A percentile compares a stretch with the other conserved stretches of the same genome.
Conservation (phyloP, 2,797 vertebrate genomes). For the Notoglanidium macrostoma region DNA sequence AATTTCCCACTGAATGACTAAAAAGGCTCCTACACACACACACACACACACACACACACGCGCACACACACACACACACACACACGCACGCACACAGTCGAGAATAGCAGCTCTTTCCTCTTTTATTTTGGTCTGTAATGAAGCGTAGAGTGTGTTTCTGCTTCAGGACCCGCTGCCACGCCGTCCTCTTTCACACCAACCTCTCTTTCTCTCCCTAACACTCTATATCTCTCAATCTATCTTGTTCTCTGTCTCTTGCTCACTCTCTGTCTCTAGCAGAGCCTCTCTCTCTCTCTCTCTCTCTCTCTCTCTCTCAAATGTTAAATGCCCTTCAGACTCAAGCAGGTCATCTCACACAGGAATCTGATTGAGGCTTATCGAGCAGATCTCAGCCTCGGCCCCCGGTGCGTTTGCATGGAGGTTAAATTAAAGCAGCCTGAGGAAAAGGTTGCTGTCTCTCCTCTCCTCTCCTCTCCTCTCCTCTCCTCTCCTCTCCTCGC, state of each 20-base stretch:
- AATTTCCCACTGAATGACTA: slow-evolving; percentile 37
- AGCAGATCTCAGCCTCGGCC: neutral
- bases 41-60: slow-evolving; percentile 22
- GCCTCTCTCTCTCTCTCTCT: neutral
- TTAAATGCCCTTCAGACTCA: slow-evolving; percentile 8
- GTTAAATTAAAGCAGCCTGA: slow-evolving; percentile 25
- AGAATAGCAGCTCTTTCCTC: slow-evolving; percentile 35
- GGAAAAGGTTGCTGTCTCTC: slow-evolving; percentile 24
- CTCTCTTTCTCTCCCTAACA: slow-evolving; percentile 57
- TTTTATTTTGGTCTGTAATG: slow-evolving; percentile 42
- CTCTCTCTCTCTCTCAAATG: neutral
- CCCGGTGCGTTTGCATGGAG: slow-evolving; percentile 3
- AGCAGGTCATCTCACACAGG: slow-evolving; percentile 51
- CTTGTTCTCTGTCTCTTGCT: slow-evolving; percentile 17
- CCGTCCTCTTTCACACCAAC: slow-evolving; percentile 7
- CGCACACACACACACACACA: slow-evolving; percentile 14
- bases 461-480: neutral
- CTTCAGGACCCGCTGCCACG: slow-evolving; percentile 31
- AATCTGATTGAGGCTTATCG: slow-evolving; percentile 36
- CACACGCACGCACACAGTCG: neutral
- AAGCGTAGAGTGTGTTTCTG: slow-evolving; percentile 31
- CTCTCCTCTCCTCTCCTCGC: too few species aligned
- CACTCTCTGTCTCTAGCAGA: neutral
- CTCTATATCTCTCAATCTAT: slow-evolving; percentile 25
- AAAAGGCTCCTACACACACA: slow-evolving; percentile 26